Evolutionary conservation across 2,113 vertebrate genomes (phyloP).

Genomic region (Pangasianodon hypophthalmus): DNA sequence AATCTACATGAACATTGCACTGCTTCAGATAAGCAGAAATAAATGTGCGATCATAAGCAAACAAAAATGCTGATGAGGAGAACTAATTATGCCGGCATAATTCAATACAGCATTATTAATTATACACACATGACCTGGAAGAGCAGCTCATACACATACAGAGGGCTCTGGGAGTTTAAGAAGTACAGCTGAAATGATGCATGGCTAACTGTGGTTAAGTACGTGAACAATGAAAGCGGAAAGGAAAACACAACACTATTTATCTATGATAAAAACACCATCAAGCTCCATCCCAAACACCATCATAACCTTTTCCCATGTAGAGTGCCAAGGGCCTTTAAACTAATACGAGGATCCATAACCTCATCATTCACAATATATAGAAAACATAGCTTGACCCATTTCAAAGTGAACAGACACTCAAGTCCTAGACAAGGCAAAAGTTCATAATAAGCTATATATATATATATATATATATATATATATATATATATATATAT

Average conservation of each 20-base stretch:
- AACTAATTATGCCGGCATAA: conserved; percentile 50
- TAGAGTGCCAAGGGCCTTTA: background rate
- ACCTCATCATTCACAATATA: background rate
- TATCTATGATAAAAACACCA: background rate
- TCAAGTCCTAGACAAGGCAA: background rate
- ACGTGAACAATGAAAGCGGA: background rate
- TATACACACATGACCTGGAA: conserved; percentile 48
- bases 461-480: too few species aligned
- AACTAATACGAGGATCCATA: background rate
- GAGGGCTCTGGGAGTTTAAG: background rate
- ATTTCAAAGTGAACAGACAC: background rate
- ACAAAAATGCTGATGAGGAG: conserved; percentile 56
- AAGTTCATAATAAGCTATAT: background rate
- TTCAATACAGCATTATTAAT: conserved; percentile 46
- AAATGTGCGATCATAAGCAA: conserved; percentile 51
- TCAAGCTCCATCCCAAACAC: background rate
- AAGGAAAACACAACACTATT: background rate
- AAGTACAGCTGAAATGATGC: conserved; percentile 16
- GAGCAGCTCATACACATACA: conserved; percentile 29
- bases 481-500: too few species aligned
- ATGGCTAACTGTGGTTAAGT: conserved; percentile 4
- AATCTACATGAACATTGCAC: conserved; percentile 42
- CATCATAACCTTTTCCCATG: background rate
- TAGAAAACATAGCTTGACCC: background rate
- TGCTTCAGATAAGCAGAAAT: conserved; percentile 46